Evolutionary conservation across 2,888 invertebrate species (phyloP), one percentile per base, ranked within the genome.

Genomic region (Dicranocentrus wangi): DNA sequence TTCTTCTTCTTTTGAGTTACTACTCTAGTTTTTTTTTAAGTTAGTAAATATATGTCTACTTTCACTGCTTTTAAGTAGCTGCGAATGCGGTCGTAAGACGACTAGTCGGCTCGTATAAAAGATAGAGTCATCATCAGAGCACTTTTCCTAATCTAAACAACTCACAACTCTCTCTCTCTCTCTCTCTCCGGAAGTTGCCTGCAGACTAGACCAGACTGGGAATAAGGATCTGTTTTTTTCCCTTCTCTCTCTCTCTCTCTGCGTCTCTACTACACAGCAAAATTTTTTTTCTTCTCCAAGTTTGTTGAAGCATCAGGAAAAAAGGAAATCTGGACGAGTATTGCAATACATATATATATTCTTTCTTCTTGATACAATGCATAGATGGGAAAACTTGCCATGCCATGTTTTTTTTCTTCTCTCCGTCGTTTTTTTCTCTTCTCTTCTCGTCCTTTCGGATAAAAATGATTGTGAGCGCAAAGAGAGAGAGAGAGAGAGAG

Each of bases 71-170:
- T 76, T 76, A 76, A 76, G 76, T 76, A 76, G 76, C 76, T 76
- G 76, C 43, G 76, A 76, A 76, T 76, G 76, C 60, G 76, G 76
- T 76, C 60, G 68, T 68, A 76, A 76, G 68, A 68, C 23, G 76
- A 68, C 68, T 76, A 68, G 68, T 55, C 66, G 25, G 58, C 60
- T 76, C 68, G 76, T 76, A 76, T 69, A 68, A 69, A 66, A 76
- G 76, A 76, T 76, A 76, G 76, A 76, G 76, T 76, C 76, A 76
- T 76, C 76, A 76, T 76, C 76, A 61, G 68, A 76, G 76, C 76
- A 76, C 76, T 76, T 76, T 76, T 66, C 68, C 76, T 76, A 76
- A 76, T 76, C 76, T 76, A 76, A 76, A 76, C 76, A 76, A 76
- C 76, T 76, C 76, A 60, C 68, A 76, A 76, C 60, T 66, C 68